These are phyloP conservation scores for Camptogramma bilineatum DNA, from an alignment of 2,888 invertebrate genomes.

Conservation along the genomic window DNA sequence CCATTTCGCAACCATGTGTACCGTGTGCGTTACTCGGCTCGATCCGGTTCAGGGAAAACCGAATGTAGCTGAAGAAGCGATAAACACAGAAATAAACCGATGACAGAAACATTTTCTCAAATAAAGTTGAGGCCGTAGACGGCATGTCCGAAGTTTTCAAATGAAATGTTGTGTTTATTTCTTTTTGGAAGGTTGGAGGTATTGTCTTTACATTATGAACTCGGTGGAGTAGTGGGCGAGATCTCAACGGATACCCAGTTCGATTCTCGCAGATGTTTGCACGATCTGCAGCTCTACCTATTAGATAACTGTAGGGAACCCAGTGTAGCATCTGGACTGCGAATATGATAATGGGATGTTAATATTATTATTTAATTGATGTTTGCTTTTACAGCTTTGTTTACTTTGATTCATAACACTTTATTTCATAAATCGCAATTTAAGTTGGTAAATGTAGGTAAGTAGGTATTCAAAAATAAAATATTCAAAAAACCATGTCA, in stretches of 20 bases:
- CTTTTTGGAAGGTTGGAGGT: not conserved
- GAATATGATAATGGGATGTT: too few relatives aligned
- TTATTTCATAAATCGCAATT: too few relatives aligned
- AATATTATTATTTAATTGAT: too few relatives aligned
- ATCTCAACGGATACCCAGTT: not conserved
- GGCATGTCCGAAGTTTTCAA: conserved; percentile 14
- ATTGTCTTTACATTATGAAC: not conserved
- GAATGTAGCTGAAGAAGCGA: conserved; percentile 24
- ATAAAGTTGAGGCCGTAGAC: conserved; percentile 22
- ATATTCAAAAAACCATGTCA: too few relatives aligned
- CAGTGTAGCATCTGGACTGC: too few relatives aligned
- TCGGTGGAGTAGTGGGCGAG: not conserved
- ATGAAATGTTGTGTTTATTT: not conserved
- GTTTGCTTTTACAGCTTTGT: too few relatives aligned
- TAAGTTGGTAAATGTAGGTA: too few relatives aligned
- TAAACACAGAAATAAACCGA: conserved; percentile 24
- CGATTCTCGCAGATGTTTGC: not conserved
- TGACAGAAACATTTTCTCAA: conserved; percentile 23
- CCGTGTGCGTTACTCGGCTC: conserved; percentile 37
- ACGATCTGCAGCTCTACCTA: too few relatives aligned
- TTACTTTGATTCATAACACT: too few relatives aligned
- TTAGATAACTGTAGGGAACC: too few relatives aligned
- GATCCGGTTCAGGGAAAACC: conserved; percentile 25
- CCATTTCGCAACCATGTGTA: conserved; percentile 63
- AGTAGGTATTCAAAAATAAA: too few relatives aligned